These are phyloP conservation scores for Chironomus tentans DNA, from an alignment of 2,888 invertebrate species.

Conservation along the genomic window DNA sequence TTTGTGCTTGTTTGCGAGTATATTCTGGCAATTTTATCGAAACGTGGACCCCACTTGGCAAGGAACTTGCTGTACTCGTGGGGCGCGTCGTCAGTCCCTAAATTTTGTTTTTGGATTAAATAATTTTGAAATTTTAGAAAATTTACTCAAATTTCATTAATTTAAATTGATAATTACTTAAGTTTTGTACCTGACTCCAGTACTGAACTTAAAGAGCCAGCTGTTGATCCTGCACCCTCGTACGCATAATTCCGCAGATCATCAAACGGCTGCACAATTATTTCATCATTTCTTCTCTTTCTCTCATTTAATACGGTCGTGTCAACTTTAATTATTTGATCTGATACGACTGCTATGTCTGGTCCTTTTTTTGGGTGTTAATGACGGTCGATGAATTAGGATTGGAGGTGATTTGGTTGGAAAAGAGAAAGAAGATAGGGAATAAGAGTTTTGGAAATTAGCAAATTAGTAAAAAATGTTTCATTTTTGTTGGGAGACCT, in stretches of 20 bases:
- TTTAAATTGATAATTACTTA: slow-evolving; percentile 10
- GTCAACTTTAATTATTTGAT: slow-evolving; percentile 57
- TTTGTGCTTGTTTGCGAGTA: slow-evolving; percentile 39
- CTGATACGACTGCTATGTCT: slow-evolving; percentile 30
- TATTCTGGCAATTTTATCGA: slow-evolving; percentile 71
- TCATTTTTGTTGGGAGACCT: too few relatives aligned
- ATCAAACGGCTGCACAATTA: slow-evolving; percentile 77
- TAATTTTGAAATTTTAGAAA: background rate
- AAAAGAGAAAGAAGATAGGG: background rate
- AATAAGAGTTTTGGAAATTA: background rate
- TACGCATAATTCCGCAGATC: slow-evolving; percentile 79
- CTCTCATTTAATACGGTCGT: slow-evolving; percentile 68
- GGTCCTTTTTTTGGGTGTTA: slow-evolving; percentile 29
- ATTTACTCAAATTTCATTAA: background rate
- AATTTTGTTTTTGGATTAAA: slow-evolving; percentile 1
- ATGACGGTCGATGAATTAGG: background rate
- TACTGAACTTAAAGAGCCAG: slow-evolving; percentile 68
- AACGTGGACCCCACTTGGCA: slow-evolving; percentile 71
- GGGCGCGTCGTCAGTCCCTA: slow-evolving; percentile 63
- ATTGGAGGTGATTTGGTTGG: too few relatives aligned
- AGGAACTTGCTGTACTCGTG: slow-evolving; percentile 67
- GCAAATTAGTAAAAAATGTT: too few relatives aligned
- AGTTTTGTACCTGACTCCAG: slow-evolving; percentile 37
- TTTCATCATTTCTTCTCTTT: slow-evolving; percentile 66
- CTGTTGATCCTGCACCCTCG: slow-evolving; percentile 73